Evolutionary conservation across 2,113 vertebrate genomes (phyloP).

Genomic region (Thymallus thymallus): DNA sequence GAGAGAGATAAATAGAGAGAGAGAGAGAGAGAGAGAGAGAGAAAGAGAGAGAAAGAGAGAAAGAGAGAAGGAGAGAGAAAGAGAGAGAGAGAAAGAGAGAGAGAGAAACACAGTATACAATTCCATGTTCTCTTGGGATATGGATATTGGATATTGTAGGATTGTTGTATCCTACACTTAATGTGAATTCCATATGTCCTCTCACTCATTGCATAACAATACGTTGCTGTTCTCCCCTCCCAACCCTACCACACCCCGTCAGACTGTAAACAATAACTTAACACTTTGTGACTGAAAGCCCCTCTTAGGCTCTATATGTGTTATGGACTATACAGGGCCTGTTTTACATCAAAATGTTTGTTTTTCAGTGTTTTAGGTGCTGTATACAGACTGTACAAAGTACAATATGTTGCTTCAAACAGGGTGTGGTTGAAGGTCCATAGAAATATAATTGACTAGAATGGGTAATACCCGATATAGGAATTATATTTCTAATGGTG

Average conservation of each 20-base stretch:
- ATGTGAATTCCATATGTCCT: conserved; percentile 35
- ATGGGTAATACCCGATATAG: background rate
- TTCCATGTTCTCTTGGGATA: no score
- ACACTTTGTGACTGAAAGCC: no score
- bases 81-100: no score
- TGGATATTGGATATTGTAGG: background rate
- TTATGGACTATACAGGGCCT: no score
- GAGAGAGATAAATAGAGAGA: background rate
- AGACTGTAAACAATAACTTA: background rate
- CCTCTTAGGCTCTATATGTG: no score
- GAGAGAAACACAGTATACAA: no score
- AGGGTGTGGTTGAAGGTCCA: conserved; percentile 37
- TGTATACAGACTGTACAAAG: no score
- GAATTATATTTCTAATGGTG: background rate
- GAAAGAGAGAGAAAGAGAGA: no score
- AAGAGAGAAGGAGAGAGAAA: no score
- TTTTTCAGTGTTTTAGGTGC: background rate
- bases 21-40: no score
- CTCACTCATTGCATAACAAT: conserved; percentile 46
- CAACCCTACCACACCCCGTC: conserved; percentile 52
- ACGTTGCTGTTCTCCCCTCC: conserved; percentile 26
- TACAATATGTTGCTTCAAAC: conserved; percentile 24
- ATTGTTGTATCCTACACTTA: conserved; percentile 19
- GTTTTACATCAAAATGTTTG: background rate
- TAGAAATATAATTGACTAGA: background rate